Evolutionary conservation across 2,113 vertebrate genomes (phyloP).

Genomic region (Cervus canadensis): DNA sequence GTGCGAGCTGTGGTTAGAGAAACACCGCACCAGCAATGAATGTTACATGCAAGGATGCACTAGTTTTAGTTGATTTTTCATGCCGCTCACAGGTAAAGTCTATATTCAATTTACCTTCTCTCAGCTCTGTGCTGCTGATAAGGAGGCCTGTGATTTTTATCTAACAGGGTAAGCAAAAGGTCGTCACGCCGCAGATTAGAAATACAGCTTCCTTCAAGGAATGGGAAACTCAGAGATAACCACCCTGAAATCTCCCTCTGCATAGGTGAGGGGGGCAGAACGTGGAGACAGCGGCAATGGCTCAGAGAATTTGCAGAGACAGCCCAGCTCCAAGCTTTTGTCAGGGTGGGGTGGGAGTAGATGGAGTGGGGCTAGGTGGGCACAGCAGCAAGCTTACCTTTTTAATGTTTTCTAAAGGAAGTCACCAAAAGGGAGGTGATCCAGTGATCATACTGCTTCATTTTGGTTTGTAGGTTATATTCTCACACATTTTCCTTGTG

Average conservation of each 20-base stretch:
- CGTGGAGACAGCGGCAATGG: accelerated
- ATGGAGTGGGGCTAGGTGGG: too few relatives aligned
- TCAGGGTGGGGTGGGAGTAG: accelerated
- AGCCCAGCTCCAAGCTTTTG: not conserved
- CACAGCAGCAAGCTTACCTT: not conserved
- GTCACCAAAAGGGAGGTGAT: not conserved
- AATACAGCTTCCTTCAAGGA: conserved; percentile 49
- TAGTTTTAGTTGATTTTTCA: not conserved
- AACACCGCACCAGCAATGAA: not conserved
- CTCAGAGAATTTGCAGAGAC: not conserved
- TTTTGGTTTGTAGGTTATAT: not conserved
- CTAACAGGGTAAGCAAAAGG: conserved; percentile 60
- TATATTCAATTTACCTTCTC: conserved; percentile 47
- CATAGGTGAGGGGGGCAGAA: not conserved
- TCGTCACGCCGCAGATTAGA: conserved; percentile 40
- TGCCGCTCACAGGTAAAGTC: conserved; percentile 52
- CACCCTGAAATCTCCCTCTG: not conserved
- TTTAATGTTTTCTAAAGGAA: not conserved
- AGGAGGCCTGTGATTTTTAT: conserved; percentile 62
- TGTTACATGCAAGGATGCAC: not conserved
- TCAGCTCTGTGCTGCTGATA: conserved; percentile 31
- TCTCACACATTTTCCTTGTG: not conserved
- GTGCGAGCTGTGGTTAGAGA: not conserved
- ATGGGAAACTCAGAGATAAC: conserved; percentile 28
- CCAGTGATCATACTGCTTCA: not conserved